Evolutionary conservation across 1,140 invertebrate species (phyloP), one percentile per base, ranked within the genome.

Genomic region (Frieseomelitta varia): DNA sequence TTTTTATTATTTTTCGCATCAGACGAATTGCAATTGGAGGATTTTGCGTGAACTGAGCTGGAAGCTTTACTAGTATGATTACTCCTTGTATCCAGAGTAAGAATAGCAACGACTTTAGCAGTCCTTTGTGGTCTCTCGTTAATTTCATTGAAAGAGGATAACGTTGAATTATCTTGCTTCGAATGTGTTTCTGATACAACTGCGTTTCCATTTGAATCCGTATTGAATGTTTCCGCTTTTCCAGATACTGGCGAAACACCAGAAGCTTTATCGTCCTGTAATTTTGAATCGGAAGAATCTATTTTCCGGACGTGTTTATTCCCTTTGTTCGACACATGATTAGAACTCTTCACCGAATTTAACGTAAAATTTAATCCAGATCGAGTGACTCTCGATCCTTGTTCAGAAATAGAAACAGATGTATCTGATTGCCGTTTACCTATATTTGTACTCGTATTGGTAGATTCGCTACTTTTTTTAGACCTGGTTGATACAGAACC

Each of bases 81-180:
- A 39, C 65, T 88, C 15, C 87, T 85, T 4, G 93, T 92, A 53
- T 94, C 94, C 0, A 95, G 65, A 21, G 88, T 93, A 1, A 94
- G 84, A 67, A 94, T 94, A 2, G 94, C 94, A 4, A 94, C 93
- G 12, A 94, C 93, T 65, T 95, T 95, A 0, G 94, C 94, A 0
- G 93, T 94, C 53, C 94, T 89, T 39, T 94, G 94, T 1, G 93
- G 94, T 73, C 91, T 94, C 17, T 94, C 93, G 17, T 81, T 72
- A 3, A 80, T 4, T 10, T 84, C 75, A 8, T 55, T 58, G 6
- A 71, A 79, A 24, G 56, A 3, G 10, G 58, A 2, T 1, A 69
- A 51, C 3, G 3, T 72, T 27, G 47, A 21, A 6, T 85, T 61
- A 2, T 86, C 79, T n/a, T 74, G 76, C 71, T 84, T 85, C 58